Conservation (phyloP, 2,888 invertebrate species). For the Meiosimyza platycephala region DNA sequence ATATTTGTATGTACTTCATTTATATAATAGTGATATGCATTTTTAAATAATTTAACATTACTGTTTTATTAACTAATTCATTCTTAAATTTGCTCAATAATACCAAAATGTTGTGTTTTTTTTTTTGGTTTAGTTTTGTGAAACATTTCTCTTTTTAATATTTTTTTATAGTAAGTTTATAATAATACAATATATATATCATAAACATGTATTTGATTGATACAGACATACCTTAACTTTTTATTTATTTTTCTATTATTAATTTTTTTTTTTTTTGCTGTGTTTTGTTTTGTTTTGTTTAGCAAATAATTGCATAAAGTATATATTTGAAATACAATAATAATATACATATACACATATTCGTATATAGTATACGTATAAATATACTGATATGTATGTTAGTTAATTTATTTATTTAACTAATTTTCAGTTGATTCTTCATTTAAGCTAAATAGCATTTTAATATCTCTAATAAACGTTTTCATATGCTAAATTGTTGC, state of each 20-base stretch:
- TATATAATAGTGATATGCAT: constrained; percentile 17
- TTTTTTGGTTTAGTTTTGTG: not conserved
- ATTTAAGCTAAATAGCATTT: constrained; percentile 18
- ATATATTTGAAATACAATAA: constrained; percentile 44
- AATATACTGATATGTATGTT: constrained; percentile 30
- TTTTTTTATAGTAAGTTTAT: no score
- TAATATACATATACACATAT: constrained; percentile 21
- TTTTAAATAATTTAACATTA: constrained; percentile 6
- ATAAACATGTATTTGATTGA: constrained; percentile 27
- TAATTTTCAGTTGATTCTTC: constrained; percentile 9
- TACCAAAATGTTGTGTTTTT: constrained; percentile 8
- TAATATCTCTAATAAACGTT: not conserved
- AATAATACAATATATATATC: not conserved
- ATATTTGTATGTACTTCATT: not conserved
- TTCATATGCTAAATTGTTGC: no score
- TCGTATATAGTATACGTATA: constrained; percentile 33
- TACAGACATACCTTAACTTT: constrained; percentile 34
- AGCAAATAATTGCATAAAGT: constrained; percentile 42
- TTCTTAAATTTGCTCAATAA: constrained; percentile 30
- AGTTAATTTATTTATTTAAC: constrained; percentile 6
- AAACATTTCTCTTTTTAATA: no score
- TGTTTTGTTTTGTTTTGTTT: constrained; percentile 19
- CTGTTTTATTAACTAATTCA: constrained; percentile 6
- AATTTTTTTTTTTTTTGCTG: no score
- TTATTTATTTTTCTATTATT: constrained; percentile 17